Conservation (phyloP, 2,113 vertebrate species). For the Hydropotes inermis region DNA sequence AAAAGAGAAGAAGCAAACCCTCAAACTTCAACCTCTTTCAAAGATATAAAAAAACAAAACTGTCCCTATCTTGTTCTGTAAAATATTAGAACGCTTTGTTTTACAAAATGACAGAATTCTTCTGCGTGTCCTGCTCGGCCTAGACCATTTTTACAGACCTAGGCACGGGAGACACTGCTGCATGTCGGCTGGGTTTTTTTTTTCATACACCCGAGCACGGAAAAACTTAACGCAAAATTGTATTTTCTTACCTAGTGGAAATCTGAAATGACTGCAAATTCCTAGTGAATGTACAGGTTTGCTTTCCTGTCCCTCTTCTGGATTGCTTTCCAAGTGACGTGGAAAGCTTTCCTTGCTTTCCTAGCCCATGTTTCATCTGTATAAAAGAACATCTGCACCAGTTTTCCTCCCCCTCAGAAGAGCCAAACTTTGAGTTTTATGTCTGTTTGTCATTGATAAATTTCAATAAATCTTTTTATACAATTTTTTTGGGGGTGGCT, state of each 20-base stretch:
- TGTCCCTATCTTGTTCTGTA: slow-evolving; percentile 86
- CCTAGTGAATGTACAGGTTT: slow-evolving; percentile 83
- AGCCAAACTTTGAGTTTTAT: slow-evolving; percentile 88
- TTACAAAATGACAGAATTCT: slow-evolving; percentile 72
- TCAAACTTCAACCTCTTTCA: slow-evolving; percentile 76
- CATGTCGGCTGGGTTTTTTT: slow-evolving; percentile 78
- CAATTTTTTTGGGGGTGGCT: slow-evolving; percentile 80
- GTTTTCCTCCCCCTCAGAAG: slow-evolving; percentile 79
- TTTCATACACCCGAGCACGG: slow-evolving; percentile 80
- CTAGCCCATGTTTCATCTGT: slow-evolving; percentile 81
- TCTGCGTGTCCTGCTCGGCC: slow-evolving; percentile 74
- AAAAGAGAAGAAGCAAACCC: slow-evolving; percentile 81
- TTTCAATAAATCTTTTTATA: slow-evolving; percentile 97
- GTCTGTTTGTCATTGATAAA: slow-evolving; percentile 90
- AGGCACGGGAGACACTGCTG: slow-evolving; percentile 65
- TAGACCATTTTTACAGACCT: slow-evolving; percentile 76
- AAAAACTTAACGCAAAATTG: slow-evolving; percentile 82
- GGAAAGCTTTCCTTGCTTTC: too few species aligned
- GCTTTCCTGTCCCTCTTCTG: slow-evolving; percentile 78
- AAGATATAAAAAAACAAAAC: slow-evolving; percentile 79
- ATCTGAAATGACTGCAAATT: slow-evolving; percentile 79
- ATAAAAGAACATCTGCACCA: slow-evolving; percentile 80
- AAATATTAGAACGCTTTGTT: slow-evolving; percentile 75
- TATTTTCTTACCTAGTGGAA: slow-evolving; percentile 86
- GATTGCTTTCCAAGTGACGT: slow-evolving; percentile 79